Conservation (phyloP, 2,888 invertebrate genomes). For the Hemicrepidius hirtus region DNA sequence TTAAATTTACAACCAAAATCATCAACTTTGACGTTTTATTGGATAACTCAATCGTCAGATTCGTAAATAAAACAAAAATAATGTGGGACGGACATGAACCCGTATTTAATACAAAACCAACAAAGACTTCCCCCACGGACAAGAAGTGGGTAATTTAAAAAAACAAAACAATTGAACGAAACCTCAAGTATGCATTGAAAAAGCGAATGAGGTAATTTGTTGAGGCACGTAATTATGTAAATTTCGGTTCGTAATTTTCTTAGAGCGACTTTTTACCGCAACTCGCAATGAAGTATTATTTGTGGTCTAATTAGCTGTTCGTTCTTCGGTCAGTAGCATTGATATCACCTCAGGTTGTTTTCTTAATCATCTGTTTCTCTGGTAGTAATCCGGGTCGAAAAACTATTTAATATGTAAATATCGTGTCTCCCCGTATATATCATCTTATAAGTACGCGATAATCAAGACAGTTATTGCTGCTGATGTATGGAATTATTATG, state of each 20-base stretch:
- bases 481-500: conserved; percentile 6
- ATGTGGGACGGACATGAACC: background rate
- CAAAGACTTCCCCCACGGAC: background rate
- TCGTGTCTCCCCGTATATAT: background rate
- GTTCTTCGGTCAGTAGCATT: background rate
- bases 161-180: background rate
- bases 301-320: conserved; percentile 1
- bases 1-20: conserved; percentile 6
- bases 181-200: background rate
- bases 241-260: conserved; percentile 7
- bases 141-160: background rate
- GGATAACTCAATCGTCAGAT: too few relatives aligned
- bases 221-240: conserved; percentile 10
- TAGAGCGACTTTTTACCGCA: conserved; percentile 9
- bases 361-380: background rate
- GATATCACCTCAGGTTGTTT: background rate
- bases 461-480: conserved; percentile 18
- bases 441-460: conserved; percentile 23
- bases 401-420: conserved; percentile 26
- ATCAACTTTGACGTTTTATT: background rate
- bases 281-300: conserved; percentile 5
- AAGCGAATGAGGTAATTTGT: conserved; percentile 7
- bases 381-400: conserved; percentile 10
- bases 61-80: too few relatives aligned
- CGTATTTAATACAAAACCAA: background rate